Evolutionary conservation across 2,888 invertebrate genomes (phyloP), one percentile per base, ranked within the genome.

Genomic region (Dryobota labecula): DNA sequence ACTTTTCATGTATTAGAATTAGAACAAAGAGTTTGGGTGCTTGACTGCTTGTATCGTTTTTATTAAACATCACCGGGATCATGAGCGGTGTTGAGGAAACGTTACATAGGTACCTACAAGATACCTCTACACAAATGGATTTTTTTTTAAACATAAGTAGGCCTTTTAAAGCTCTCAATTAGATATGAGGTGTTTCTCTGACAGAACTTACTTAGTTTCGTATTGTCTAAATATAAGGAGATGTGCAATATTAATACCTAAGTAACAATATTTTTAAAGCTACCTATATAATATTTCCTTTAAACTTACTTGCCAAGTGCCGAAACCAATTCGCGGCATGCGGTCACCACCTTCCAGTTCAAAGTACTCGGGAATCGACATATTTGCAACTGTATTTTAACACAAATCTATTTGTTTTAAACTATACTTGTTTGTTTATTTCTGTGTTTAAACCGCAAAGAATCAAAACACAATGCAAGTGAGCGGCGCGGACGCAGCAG

Each of bases 261-360:
- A 76, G 51, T 45, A 24, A 36, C 9, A 76, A 66, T 43, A 65
- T n/a, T 41, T 24, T 3, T 8, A 7, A 58, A 51, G n/a, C n/a
- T 27, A 41, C n/a, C n/a, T n/a, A n/a, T n/a, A n/a, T n/a, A n/a
- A n/a, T 15, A n/a, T n/a, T 33, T 51, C 15, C 1, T 49, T 47
- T 47, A 58, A 41, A 94, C 95, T 95, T 93, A 98, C 98, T 96
- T 97, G 97, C 98, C 98, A 98, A 71, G 98, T 98, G 70, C 98
- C 98, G 87, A 97, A 97, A 64, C 98, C 98, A 62, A 98, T 92
- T 65, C 96, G 94, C 9, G 98, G 98, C 96, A 98, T 97, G 72
- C 94, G 96, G 63, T 96, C 94, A 5, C 97, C 97, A 84, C 92
- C 91, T 58, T 92, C 90, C 62, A 96, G 85, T 57, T 88, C 90